Base-by-base conservation (phyloP, 2,113 vertebrate species). In the Beaufortia kweichowensis region DNA sequence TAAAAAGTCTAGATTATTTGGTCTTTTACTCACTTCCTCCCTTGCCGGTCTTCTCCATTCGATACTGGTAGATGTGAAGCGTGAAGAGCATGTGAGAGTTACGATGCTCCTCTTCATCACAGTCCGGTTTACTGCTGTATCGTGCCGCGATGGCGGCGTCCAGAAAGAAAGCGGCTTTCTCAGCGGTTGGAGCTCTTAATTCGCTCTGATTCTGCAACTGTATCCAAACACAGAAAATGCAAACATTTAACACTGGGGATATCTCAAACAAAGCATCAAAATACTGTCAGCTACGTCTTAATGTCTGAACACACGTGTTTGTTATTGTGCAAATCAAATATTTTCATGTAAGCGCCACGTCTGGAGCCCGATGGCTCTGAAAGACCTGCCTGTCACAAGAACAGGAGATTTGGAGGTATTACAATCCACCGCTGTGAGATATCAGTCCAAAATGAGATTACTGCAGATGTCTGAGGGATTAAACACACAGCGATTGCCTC, bases 31-130 rank as follows among this genome's bases (percentile, higher is more conserved):
- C 90, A 98, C 97, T 98, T 86, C 96, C 96, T 0, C 95, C 97
- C 82, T 98, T 98, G 39, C 96, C 92, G 0, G 92, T 95, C 88
- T 98, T 99, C 85, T 99, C 97, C 96, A 98, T 98, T 63, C 97
- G 94, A 86, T 98, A 98, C 91, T 98, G 96, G 87, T 99, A 98
- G 87, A 99, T 94, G 88, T 99, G 96, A 80, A 99, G 89, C 0
- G 97, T 99, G 88, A 99, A 99, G 82, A 99, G 94, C 97, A 98
- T 98, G 91, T 98, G 97, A 0, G 97, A 98, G 90, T 95, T 98
- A 21, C 96, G 92, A 31, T 94, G 95, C 69, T 96, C 96, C 7
- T 98, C 96, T 79, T 98, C 95, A 0, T 92, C 94, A 0, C 91
- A 94, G 83, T 93, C 93, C 7, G 91, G 87, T 81, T 93, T 94